These are phyloP conservation scores for Malacoctenus gilli DNA, from an alignment of 2,797 vertebrate genomes.

Conservation along the genomic window DNA sequence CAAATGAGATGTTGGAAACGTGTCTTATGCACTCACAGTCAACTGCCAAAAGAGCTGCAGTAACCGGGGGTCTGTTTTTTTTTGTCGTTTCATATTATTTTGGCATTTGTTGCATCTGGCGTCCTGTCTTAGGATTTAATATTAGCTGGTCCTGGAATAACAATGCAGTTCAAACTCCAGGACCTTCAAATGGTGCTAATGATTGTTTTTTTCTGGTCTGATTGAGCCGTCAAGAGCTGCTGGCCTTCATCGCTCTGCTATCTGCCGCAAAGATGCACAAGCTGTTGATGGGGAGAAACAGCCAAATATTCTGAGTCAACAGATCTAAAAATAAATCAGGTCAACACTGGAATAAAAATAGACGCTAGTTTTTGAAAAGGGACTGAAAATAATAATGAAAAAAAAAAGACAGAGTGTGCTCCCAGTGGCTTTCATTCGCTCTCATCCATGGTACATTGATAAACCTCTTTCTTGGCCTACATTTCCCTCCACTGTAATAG, in stretches of 20 bases:
- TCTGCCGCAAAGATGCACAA: slow-evolving; percentile 49
- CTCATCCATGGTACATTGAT: neutral
- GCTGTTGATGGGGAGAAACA: slow-evolving; percentile 48
- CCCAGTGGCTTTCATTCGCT: slow-evolving; percentile 4
- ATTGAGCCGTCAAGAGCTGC: slow-evolving; percentile 51
- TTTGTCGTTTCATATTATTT: slow-evolving; percentile 7
- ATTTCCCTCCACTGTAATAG: neutral
- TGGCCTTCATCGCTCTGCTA: slow-evolving; percentile 45
- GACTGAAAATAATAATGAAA: neutral
- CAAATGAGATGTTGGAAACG: too few species aligned
- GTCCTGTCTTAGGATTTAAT: slow-evolving; percentile 20
- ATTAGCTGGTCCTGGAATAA: slow-evolving; percentile 39
- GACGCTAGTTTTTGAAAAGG: neutral
- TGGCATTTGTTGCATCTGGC: slow-evolving; percentile 43
- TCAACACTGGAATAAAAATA: slow-evolving; percentile 53
- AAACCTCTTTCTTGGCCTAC: neutral
- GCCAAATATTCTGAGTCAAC: slow-evolving; percentile 52
- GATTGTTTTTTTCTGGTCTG: slow-evolving; percentile 33
- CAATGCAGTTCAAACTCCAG: slow-evolving; percentile 33
- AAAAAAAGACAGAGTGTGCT: slow-evolving; percentile 9
- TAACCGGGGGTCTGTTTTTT: too few species aligned
- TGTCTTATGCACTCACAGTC: too few species aligned
- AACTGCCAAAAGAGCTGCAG: too few species aligned
- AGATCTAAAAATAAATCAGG: slow-evolving; percentile 56
- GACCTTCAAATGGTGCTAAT: slow-evolving; percentile 48